Evolutionary conservation across 2,888 invertebrate species (phyloP), one percentile per base, ranked within the genome.

Genomic region (Tinea semifulvella): DNA sequence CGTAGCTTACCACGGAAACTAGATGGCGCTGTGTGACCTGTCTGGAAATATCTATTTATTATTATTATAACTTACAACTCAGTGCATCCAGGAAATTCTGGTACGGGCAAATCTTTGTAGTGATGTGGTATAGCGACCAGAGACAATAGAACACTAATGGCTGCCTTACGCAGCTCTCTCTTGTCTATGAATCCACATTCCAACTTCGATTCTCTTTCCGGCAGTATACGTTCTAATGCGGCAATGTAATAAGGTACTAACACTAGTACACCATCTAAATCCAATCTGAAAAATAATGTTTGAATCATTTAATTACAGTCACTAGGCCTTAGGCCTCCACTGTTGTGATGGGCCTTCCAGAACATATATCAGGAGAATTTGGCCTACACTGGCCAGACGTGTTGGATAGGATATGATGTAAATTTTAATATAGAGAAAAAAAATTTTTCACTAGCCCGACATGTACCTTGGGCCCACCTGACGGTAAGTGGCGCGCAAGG

Each of bases 81-180:
- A 49, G 80, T 81, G 42, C 85, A 81, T 16, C 84, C 85, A 4
- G 84, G 84, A 45, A 91, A 82, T 64, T 90, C 90, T 1, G 89
- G 88, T 28, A 91, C 90, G 3, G 85, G 81, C 48, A 91, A 69
- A 49, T 87, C 88, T 65, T 87, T 92, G 65, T 96, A 98, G 76
- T 98, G 97, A 47, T 97, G 84, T 0, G 99, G 98, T 58, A 98
- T 85, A 13, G 94, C 91, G 49, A 98, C 84, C 69, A 98, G 87
- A 1, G 98, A 98, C 52, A 97, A 72, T 16, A 99, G 82, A 44
- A 97, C 84, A 59, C 96, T 92, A 49, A 97, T 95, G 20, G 96
- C 94, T 1, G 98, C 94, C 55, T 94, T 88, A 49, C 98, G 85
- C 47, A 99, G 74, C 59, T 94, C 93, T 1, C 87, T 84, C 66